phyloP scores from a whole-genome alignment of 2,113 vertebrate species.

The Platycercus adscitus region DNA sequence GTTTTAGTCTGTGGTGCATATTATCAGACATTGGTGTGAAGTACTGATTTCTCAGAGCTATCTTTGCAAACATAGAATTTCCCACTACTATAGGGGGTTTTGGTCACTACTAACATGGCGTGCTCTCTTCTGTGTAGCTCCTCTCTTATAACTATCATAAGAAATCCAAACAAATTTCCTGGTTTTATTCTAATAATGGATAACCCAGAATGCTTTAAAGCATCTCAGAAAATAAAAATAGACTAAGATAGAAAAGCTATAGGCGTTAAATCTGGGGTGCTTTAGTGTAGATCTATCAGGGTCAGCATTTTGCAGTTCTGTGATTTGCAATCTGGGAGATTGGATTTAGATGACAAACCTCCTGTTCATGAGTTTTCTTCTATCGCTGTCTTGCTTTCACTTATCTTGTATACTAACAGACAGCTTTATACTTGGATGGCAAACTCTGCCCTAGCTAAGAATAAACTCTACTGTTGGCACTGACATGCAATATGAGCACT shows the following conservation, averaged over 20 bases:
- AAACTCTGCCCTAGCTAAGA: not conserved
- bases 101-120: not conserved
- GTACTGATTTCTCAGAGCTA: not conserved
- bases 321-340: rapidly evolving
- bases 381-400: not conserved
- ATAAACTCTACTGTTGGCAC: not conserved
- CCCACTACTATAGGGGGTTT: rapidly evolving
- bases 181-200: not conserved
- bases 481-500: not conserved
- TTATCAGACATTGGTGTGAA: not conserved
- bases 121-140: not conserved
- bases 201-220: not conserved
- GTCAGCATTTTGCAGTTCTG: not conserved
- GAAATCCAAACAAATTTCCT: not conserved
- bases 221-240: not conserved
- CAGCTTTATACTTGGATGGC: not conserved
- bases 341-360: not conserved
- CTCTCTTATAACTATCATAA: not conserved
- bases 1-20: not conserved
- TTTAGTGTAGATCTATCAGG: not conserved
- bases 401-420: not conserved
- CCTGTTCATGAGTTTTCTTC: not conserved
- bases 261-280: not conserved
- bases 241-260: not conserved
- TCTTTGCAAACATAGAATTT: not conserved